Evolutionary conservation across 92 coral and sea anemone species (phyloP), one percentile per base, ranked within the genome.

Genomic region (Bergia sp.): DNA sequence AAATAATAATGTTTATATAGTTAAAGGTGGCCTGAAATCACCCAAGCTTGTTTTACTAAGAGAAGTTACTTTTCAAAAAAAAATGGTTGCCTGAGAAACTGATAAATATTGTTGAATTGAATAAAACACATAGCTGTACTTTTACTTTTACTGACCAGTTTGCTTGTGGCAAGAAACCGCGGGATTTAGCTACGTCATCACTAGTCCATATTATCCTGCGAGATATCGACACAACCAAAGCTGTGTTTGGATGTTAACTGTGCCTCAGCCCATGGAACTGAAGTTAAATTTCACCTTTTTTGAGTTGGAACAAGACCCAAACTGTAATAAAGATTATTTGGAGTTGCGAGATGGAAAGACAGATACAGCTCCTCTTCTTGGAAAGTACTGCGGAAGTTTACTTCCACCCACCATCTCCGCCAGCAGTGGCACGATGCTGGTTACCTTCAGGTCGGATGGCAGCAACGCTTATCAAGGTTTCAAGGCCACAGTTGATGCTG

Each of bases 251-350:
- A 1, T 4, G 37, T 20, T 66, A 18, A 15, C 73, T 37, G 73
- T 66, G 5, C 73, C 73, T 5, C 4, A n/a, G 3, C 73, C 73
- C 21, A 66, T 66, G 73, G 73, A 37, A 8, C 29, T 66, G 1
- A 23, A 66, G 29, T 66, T 66, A 21, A 20, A 7, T 0, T 66
- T n/a, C 29, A 0, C 37, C n/a, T 66, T 37, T 7, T 66, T 66
- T 66, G 29, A 66, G 9, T 37, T 66, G 73, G 73, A 66, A 16
- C 37, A 66, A 20, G 73, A 13, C 4, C 18, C 1, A 21, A 66
- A 66, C 38, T 66, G 78, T 29, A 74, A 15, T 37, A 74, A 74
- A 74, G 78, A 74, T 74, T 74, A 74, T 39, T 74, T 74, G 21
- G 43, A 74, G 78, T 74, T 74, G 43, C 78, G 43, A 74, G 78